Conservation (phyloP, 2,888 invertebrate genomes). For the Coelinius sp. region DNA sequence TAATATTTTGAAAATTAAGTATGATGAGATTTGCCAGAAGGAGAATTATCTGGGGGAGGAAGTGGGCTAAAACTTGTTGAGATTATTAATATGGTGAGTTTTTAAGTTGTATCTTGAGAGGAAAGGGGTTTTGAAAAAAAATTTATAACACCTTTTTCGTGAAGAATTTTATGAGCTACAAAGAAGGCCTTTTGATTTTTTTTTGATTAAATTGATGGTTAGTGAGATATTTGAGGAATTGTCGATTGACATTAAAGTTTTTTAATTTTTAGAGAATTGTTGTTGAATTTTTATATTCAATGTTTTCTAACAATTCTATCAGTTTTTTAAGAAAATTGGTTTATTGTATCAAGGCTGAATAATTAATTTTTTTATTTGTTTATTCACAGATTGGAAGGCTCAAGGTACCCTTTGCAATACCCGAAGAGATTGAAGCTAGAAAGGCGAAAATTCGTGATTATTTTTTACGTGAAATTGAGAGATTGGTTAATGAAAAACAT, state of each 20-base stretch:
- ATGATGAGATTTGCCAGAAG: slow-evolving; percentile 67
- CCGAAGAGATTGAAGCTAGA: slow-evolving; percentile 69
- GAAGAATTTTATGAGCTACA: no score
- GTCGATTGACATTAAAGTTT: no score
- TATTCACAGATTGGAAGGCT: slow-evolving; percentile 71
- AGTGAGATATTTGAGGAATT: no score
- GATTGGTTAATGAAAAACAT: slow-evolving; percentile 73
- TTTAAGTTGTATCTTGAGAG: not conserved
- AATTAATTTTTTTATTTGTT: not conserved
- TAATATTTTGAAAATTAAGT: slow-evolving; percentile 77
- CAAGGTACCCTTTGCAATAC: slow-evolving; percentile 64
- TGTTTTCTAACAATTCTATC: no score
- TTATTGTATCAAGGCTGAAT: not conserved
- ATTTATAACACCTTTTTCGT: no score
- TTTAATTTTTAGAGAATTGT: no score
- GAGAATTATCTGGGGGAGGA: slow-evolving; percentile 58
- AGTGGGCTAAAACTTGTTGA: slow-evolving; percentile 48
- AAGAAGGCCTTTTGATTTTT: no score
- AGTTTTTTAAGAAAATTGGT: no score
- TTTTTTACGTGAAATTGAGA: slow-evolving; percentile 72
- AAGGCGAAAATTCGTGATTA: slow-evolving; percentile 73
- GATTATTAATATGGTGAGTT: slow-evolving; percentile 66
- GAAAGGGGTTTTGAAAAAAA: slow-evolving; percentile 66
- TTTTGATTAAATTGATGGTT: no score
- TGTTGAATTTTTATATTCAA: no score